Evolutionary conservation across 2,797 vertebrate genomes (phyloP), one percentile per base, ranked within the genome.

Genomic region (Melanotaenia maccullochi): DNA sequence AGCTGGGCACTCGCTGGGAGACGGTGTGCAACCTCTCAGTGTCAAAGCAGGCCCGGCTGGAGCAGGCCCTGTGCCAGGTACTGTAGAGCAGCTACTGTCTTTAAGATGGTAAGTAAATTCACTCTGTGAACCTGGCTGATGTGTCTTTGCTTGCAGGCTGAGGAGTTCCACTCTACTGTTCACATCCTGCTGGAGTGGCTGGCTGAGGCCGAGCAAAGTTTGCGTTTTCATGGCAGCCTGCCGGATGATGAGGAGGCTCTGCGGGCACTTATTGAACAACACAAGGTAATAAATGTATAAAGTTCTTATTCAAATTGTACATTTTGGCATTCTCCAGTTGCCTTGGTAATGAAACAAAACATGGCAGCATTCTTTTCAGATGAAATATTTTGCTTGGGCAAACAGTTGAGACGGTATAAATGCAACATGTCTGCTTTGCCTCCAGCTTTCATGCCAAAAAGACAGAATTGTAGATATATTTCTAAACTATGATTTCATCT

Each of bases 121-220:
- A 4, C 35, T 69, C 20, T n/a, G 1, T 54, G 56, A 71, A n/a
- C 14, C 44, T 71, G 70, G 72, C 72, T 71, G 38, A 83, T 65
- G 3, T 52, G 7, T 80, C 58, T 79, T n/a, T 73, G 42, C 47
- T 76, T 85, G 74, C 90, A 99, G 98, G 97, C 97, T 25, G 97
- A 99, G 88, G 97, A 97, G 83, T 99, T 99, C 87, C 98, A 99
- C 91, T 96, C 97, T 0, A 96, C 97, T 9, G 97, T 99, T 69
- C 98, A 99, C 9, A 95, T 97, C 75, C 95, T 99, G 74, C 83
- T 99, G 88, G 98, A 99, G 82, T 99, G 98, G 98, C 92, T 99
- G 79, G 97, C 98, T 2, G 97, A 99, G 87, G 98, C 97, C 0
- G 98, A 99, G 78, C 97, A 99, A 87, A 92, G 95, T 81, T 93